Percentiles rank a stretch among this genome's conserved stretches.
phyloP scores from a whole-genome alignment of 1,140 invertebrate species.

The Drosophila kohkoa region DNA sequence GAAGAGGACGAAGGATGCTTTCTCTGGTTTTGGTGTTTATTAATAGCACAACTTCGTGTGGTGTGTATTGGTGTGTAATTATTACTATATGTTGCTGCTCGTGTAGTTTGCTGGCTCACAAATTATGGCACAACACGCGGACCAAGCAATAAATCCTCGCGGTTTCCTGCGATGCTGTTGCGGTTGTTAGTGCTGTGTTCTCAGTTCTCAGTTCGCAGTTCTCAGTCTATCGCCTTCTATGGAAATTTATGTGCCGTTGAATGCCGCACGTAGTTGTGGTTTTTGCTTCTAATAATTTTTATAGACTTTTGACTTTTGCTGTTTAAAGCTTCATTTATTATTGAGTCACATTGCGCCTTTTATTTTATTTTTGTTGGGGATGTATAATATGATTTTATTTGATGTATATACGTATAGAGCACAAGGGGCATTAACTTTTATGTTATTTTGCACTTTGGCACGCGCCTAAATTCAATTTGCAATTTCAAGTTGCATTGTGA shows the following conservation, averaged over 20 bases:
- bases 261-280: conserved; percentile 4
- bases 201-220: not conserved
- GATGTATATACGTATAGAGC: too few relatives aligned
- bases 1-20: not conserved
- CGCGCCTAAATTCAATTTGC: conserved; percentile 44
- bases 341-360: conserved; percentile 25
- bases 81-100: conserved; percentile 20
- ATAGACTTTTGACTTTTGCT: not conserved
- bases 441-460: conserved; percentile 41
- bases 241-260: conserved; percentile 58
- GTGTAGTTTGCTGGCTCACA: conserved; percentile 10
- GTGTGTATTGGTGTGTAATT: conserved; percentile 32
- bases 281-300: not conserved
- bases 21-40: conserved; percentile 9
- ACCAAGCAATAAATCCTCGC: conserved; percentile 54
- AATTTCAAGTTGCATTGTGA: conserved; percentile 15
- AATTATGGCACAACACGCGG: conserved; percentile 36
- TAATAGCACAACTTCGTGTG: conserved; percentile 12
- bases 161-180: conserved; percentile 9
- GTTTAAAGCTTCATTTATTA: conserved; percentile 23
- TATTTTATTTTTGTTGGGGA: not conserved
- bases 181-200: conserved; percentile 7
- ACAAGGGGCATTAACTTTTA: conserved; percentile 9
- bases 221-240: conserved; percentile 29
- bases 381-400: not conserved